Base-by-base conservation (phyloP, 2,113 vertebrate species). In the Larimichthys polyactis region DNA sequence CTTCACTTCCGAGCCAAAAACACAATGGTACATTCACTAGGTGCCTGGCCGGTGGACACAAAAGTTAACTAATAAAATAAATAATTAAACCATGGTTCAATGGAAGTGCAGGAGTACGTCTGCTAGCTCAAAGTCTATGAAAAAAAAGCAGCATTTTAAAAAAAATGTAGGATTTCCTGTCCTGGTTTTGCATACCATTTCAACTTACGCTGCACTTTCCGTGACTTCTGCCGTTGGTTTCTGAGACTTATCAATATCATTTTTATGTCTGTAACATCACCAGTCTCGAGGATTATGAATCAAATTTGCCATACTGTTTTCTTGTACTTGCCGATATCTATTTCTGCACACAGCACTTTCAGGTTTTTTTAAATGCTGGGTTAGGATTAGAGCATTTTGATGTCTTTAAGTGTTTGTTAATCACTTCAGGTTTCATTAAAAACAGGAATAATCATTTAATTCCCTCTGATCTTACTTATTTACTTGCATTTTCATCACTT, bases 141-240 rank as follows among this genome's bases (percentile, higher is more conserved):
- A 54, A 36, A 60, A 75, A 44, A 8, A 62, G 11, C 14, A 20
- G n/a, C 44, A 54, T 12, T 4, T 15, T 24, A 22, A n/a, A 51
- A 64, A 66, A 72, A 24, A n/a, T 4, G 52, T 36, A 36, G 22
- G 55, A 46, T 55, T 74, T 81, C 44, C 63, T 59, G 62, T 29
- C 43, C 52, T 79, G 22, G 24, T 64, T 64, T 64, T 29, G 22
- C 22, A 46, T 5, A 0, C 4, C 2, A 1, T 8, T 10, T 44
- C 11, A 2, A 1, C 24, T 29, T 3, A 17, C 2, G 1, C 22
- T 51, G 29, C 49, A 52, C 19, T 52, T 52, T 52, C 2, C 36
- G 32, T 40, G 27, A 22, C 67, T 69, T 40, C 29, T 19, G 14
- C 9, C 11, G 12, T 46, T 8, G 22, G 5, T 0, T 19, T 63